A percentile compares a stretch with the other conserved stretches of the same genome.
Conservation (phyloP, 2,888 invertebrate genomes). For the Perdita meconis region DNA sequence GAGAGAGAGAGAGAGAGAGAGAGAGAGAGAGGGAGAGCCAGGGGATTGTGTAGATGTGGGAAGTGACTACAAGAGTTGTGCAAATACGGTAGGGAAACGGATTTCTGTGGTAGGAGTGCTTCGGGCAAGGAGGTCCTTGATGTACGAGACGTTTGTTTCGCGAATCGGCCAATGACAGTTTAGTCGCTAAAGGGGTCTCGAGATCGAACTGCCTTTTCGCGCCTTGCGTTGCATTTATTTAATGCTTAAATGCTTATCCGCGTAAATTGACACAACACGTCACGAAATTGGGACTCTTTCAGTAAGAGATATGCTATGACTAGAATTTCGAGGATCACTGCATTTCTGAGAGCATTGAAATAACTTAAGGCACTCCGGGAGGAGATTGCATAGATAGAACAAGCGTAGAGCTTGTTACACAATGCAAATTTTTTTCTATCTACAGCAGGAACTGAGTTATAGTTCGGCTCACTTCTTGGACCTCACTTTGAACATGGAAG, state of each 20-base stretch:
- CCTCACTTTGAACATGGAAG: too few species aligned
- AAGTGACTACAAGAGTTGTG: constrained; percentile 67
- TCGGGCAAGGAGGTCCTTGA: constrained; percentile 62
- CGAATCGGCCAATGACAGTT: constrained; percentile 62
- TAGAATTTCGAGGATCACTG: too few species aligned
- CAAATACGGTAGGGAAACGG: constrained; percentile 74
- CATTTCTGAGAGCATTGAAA: too few species aligned
- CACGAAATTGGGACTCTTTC: too few species aligned
- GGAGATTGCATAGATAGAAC: too few species aligned
- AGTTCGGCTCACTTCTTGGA: too few species aligned
- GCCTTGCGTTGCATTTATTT: constrained; percentile 20
- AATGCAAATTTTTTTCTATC: too few species aligned
- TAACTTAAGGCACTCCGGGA: too few species aligned
- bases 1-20: constrained; percentile 10
- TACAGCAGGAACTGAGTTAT: too few species aligned
- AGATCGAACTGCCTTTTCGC: constrained; percentile 59
- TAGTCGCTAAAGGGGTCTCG: constrained; percentile 57
- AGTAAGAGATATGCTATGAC: too few species aligned
- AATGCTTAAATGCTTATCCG: constrained; percentile 1
- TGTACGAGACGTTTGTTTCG: constrained; percentile 70
- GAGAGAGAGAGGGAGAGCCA: background rate
- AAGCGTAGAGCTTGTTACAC: too few species aligned
- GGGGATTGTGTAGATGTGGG: constrained; percentile 16
- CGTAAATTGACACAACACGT: too few species aligned
- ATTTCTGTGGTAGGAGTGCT: constrained; percentile 67